Evolutionary conservation across 2,113 vertebrate species (phyloP), one percentile per base, ranked within the genome.

Genomic region (Stegastes partitus): DNA sequence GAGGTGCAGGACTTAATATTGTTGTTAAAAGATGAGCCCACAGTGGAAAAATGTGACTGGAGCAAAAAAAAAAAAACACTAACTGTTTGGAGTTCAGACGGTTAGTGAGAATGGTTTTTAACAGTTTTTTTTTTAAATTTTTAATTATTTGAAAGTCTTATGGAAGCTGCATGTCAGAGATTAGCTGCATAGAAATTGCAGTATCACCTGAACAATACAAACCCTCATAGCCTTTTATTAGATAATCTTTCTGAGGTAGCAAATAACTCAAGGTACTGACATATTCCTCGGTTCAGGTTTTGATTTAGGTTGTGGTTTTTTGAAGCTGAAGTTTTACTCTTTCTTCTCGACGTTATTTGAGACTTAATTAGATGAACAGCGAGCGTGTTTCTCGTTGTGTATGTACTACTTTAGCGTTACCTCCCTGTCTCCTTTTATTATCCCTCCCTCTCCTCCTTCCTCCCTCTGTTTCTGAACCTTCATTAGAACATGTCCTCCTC

Each of bases 201-300:
- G 50, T 22, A 53, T 11, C 50, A 53, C 21, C 50, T 53, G 22
- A 4, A 22, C n/a, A 12, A 12, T 23, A 53, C 11, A 53, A 53
- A 21, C 21, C 22, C 16, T 49, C 2, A 3, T 45, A 11, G 11
- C 42, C 3, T n/a, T 16, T 16, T 14, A 5, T 47, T 16, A 16
- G 21, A 10, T 5, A 3, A 11, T 23, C 3, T 53, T 53, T 22
- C 10, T 51, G 21, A 57, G 37, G 16, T 58, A n/a, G 55, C 23
- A 62, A 67, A 71, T 39, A 47, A 16, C 54, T 45, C 49, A 47
- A 53, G 21, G 42, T 72, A 22, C 56, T 61, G 67, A 63, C 55
- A 72, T 49, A 56, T 39, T 75, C 55, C 23, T 77, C 31, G 11
- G 31, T 14, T 6, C 23, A 42, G 66, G 16, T 50, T 67, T 26